Conservation (phyloP, 1,140 invertebrate species). For the Bactericera cockerelli region DNA sequence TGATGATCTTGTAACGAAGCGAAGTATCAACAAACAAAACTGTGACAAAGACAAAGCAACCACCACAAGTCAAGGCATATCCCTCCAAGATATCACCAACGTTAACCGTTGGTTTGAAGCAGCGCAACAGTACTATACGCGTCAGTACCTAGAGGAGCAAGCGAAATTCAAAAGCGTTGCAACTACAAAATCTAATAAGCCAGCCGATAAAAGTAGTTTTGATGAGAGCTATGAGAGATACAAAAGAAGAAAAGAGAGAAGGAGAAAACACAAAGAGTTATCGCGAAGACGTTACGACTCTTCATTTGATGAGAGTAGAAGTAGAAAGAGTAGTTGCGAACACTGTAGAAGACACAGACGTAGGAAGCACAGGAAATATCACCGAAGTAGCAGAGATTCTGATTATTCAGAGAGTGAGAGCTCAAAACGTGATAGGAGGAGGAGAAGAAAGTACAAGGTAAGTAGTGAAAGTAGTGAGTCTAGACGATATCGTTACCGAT, state of each 20-base stretch:
- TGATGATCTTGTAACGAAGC: no score
- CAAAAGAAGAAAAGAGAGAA: background rate
- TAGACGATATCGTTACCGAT: background rate
- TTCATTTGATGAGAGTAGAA: background rate
- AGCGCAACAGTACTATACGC: no score
- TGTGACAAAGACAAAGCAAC: no score
- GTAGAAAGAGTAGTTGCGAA: background rate
- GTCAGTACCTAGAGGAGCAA: no score
- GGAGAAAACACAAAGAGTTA: background rate
- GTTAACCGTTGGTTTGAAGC: no score
- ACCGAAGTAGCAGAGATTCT: background rate
- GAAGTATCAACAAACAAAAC: no score
- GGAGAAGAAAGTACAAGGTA: background rate
- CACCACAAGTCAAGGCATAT: no score
- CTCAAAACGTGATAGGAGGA: background rate
- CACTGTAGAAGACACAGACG: background rate
- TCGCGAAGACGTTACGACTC: background rate
- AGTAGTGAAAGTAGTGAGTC: background rate
- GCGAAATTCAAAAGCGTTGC: no score
- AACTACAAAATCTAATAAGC: background rate
- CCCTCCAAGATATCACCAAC: no score
- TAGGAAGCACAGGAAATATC: slow-evolving; percentile 2
- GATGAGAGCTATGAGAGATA: slow-evolving; percentile 4
- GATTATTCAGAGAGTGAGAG: background rate
- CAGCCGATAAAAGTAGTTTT: background rate